Percentiles rank a stretch among this genome's conserved stretches.
These are phyloP conservation scores for Melikaiella ostensackeni DNA, from an alignment of 2,888 invertebrate species.

Conservation along the genomic window DNA sequence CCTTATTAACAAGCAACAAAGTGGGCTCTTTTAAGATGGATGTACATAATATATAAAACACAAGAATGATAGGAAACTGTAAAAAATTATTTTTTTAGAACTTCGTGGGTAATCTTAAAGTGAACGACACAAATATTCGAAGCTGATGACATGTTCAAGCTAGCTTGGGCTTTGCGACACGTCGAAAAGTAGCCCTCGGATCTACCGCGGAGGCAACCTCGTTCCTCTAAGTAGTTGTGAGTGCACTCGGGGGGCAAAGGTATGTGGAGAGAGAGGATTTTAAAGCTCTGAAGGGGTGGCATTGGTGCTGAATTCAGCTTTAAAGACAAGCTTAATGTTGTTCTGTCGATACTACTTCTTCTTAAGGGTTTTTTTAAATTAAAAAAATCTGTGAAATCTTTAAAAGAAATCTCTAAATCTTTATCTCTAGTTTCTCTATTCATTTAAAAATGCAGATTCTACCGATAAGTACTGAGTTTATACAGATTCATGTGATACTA, in stretches of 20 bases:
- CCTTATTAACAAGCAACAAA: too few relatives aligned
- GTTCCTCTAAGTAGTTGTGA: conserved; percentile 63
- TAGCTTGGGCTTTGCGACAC: conserved; percentile 42
- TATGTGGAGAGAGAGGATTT: conserved; percentile 12
- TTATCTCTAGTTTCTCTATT: not conserved
- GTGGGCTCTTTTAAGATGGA: too few relatives aligned
- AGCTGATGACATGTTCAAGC: conserved; percentile 35
- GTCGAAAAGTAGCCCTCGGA: conserved; percentile 47
- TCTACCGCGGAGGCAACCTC: conserved; percentile 60
- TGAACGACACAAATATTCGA: conserved; percentile 1
- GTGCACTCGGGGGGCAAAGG: conserved; percentile 60
- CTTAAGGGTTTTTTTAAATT: not conserved
- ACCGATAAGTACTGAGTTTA: not conserved
- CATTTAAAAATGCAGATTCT: not conserved
- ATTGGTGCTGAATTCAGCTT: not conserved
- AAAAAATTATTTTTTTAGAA: not conserved
- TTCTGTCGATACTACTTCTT: not conserved
- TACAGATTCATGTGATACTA: not conserved
- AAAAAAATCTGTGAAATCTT: not conserved
- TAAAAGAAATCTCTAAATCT: too few relatives aligned
- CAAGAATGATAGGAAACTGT: not conserved
- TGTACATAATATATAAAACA: not conserved
- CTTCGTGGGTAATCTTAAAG: not conserved
- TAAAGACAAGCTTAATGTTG: conserved; percentile 16
- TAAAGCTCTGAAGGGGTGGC: not conserved